Conservation (phyloP, 2,888 invertebrate genomes). For the Rapana venosa region DNA sequence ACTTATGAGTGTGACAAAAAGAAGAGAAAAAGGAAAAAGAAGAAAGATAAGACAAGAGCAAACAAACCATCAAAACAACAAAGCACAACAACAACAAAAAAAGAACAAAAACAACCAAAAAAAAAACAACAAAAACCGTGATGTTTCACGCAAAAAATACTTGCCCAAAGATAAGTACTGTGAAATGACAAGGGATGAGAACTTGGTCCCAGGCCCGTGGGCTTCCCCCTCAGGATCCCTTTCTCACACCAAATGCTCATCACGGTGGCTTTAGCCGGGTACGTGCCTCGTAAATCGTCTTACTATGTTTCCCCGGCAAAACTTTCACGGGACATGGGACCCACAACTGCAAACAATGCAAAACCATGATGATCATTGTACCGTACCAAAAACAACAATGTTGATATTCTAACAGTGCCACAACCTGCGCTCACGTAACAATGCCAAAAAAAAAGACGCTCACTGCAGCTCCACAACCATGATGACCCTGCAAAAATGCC, state of each 20-base stretch:
- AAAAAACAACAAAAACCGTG: not conserved
- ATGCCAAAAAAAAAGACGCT: no score
- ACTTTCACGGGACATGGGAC: conserved; percentile 1
- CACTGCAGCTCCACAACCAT: no score
- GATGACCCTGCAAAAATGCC: not conserved
- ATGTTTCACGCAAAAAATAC: no score
- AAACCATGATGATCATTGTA: not conserved
- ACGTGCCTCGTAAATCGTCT: not conserved
- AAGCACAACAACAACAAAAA: not conserved
- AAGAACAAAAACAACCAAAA: not conserved
- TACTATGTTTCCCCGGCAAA: not conserved
- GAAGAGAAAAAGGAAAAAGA: no score
- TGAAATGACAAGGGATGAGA: not conserved
- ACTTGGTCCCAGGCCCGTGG: not conserved
- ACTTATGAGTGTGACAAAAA: no score
- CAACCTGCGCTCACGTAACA: no score
- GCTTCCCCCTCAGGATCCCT: not conserved
- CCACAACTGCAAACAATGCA: not conserved
- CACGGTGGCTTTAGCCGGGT: not conserved
- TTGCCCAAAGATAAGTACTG: not conserved
- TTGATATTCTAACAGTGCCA: no score
- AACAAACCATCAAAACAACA: not conserved
- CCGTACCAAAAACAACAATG: no score
- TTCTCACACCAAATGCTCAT: not conserved
- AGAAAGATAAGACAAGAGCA: no score